Conservation (phyloP, 2,113 vertebrate species). For the Recurvirostra avosetta region DNA sequence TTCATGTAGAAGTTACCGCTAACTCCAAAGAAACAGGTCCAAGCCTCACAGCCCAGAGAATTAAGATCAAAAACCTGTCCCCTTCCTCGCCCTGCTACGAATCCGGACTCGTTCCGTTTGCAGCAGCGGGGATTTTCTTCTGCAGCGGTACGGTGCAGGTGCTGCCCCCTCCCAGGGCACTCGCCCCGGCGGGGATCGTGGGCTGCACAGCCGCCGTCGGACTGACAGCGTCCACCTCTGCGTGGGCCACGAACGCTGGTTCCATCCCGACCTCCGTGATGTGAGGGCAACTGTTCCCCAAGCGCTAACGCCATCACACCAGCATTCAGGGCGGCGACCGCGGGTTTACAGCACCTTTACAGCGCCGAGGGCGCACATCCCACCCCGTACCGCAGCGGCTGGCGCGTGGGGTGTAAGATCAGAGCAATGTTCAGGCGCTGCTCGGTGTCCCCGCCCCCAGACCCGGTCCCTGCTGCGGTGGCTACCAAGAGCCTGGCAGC, state of each 20-base stretch:
- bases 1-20: not conserved
- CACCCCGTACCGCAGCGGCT: rapidly evolving
- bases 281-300: not conserved
- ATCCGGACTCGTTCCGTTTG: not conserved
- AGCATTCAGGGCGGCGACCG: rapidly evolving
- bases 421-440: rapidly evolving
- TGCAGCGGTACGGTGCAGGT: too few species aligned
- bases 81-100: not conserved
- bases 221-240: too few species aligned
- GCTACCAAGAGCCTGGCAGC: not conserved
- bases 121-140: not conserved
- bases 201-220: not conserved
- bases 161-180: not conserved
- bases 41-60: not conserved
- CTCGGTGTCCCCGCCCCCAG: not conserved
- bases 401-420: not conserved
- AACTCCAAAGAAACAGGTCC: not conserved
- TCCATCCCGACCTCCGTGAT: not conserved
- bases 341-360: not conserved
- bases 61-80: not conserved
- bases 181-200: rapidly evolving
- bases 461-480: rapidly evolving
- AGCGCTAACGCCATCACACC: not conserved
- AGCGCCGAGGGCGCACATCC: rapidly evolving
- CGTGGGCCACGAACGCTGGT: not conserved